phyloP scores from a whole-genome alignment of 2,113 vertebrate genomes.

The Dascyllus trimaculatus region DNA sequence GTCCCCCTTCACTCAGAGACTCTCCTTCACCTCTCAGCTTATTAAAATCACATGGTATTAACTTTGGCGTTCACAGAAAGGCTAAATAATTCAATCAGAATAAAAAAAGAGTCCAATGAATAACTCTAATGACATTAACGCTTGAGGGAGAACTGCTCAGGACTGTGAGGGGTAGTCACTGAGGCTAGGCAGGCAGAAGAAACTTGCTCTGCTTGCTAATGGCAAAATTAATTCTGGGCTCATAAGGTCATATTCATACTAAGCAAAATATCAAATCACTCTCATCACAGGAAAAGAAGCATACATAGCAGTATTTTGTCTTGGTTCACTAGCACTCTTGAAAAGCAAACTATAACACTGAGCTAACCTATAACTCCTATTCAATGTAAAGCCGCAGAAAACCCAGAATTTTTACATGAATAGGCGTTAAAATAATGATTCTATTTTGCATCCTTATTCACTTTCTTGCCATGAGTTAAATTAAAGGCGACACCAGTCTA shows the following conservation, averaged over 20 bases:
- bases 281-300: conserved; percentile 35
- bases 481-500: neutral
- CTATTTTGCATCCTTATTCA: neutral
- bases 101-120: conserved; percentile 84
- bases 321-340: conserved; percentile 4
- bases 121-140: conserved; percentile 83
- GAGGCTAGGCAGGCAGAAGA: conserved; percentile 56
- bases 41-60: conserved; percentile 87
- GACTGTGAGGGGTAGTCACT: conserved; percentile 59
- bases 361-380: conserved; percentile 21
- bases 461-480: neutral
- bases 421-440: neutral
- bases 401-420: neutral
- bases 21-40: conserved; percentile 81
- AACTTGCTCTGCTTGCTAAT: conserved; percentile 71
- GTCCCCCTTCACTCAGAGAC: conserved; percentile 64
- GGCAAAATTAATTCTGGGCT: conserved; percentile 67
- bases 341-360: neutral
- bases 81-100: conserved; percentile 85
- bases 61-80: conserved; percentile 80
- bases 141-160: conserved; percentile 74
- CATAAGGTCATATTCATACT: conserved; percentile 56
- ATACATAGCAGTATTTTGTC: conserved; percentile 20
- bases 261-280: conserved; percentile 60
- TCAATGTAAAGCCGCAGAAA: neutral